Conservation (phyloP, 2,888 invertebrate species). For the Scrobipalpa costella region DNA sequence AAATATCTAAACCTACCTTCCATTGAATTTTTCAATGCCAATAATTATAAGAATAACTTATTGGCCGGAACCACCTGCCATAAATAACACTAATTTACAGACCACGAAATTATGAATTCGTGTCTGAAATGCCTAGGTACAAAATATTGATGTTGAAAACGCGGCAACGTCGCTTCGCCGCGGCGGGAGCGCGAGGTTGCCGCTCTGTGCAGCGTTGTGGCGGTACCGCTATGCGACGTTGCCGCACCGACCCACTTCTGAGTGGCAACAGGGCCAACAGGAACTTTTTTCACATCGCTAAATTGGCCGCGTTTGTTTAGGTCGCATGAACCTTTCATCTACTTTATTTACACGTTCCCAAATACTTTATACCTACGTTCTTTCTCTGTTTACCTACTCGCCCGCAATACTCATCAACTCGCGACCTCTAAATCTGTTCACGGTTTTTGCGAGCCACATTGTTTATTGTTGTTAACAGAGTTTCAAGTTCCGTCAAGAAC, state of each 20-base stretch:
- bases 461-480: too few species aligned
- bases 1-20: neutral
- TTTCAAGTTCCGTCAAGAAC: neutral
- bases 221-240: slow-evolving; percentile 68
- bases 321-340: slow-evolving; percentile 25
- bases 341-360: neutral
- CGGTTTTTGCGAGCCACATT: too few species aligned
- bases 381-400: neutral
- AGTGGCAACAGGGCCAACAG: slow-evolving; percentile 56
- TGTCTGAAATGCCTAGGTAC: slow-evolving; percentile 21
- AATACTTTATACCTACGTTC: too few species aligned
- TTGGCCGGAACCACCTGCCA: neutral
- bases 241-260: slow-evolving; percentile 63
- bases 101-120: slow-evolving; percentile 16
- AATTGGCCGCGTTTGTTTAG: slow-evolving; percentile 52
- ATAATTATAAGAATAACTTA: neutral
- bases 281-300: slow-evolving; percentile 61
- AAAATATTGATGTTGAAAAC: slow-evolving; percentile 31
- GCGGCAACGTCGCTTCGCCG: slow-evolving; percentile 30
- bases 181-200: slow-evolving; percentile 49
- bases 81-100: slow-evolving; percentile 18
- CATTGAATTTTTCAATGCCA: neutral
- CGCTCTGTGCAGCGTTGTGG: slow-evolving; percentile 44
- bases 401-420: neutral
- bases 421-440: too few species aligned